Evolutionary conservation across 2,113 vertebrate genomes (phyloP), one percentile per base, ranked within the genome.

Genomic region (Siniperca chuatsi): DNA sequence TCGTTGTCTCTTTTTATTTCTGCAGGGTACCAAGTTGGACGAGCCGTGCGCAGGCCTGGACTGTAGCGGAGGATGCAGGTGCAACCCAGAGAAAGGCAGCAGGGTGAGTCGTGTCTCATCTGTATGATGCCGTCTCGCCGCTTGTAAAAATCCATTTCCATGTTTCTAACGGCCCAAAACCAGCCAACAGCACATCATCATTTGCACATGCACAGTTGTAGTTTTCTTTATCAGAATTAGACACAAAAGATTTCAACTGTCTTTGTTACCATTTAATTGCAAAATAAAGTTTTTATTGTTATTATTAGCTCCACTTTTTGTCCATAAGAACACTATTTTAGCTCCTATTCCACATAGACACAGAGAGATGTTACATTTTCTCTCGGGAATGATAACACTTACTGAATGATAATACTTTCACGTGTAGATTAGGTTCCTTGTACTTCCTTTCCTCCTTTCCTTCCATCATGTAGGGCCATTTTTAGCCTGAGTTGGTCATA

Each of bases 51-150:
- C 78, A 0, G 97, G 97, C 12, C 96, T 91, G 2, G 96, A 98
- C 81, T 98, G 97, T 91, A 97, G 95, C 2, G 35, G 78, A 57
- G 94, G 94, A 84, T 98, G 97, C 84, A 94, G 86, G 83, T 98
- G 97, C 84, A 94, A 96, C 91, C 97, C 96, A 4, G 97, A 98
- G 93, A 98, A 98, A 94, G 97, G 97, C 55, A 75, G 94, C 0
- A 95, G 96, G 95, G 97, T 98, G 95, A 96, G 94, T 90, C 37
- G 1, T 0, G 12, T 57, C 13, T 58, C n/a, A 8, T 18, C 23
- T n/a, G 5, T 55, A 0, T 61, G 25, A 21, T 29, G 50, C 44
- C 15, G 8, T 37, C 61, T 35, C 5, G 25, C 23, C 50, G 5
- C n/a, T 29, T 35, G 60, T 18, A 2, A 35, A 62, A 62, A 23